phyloP scores from a whole-genome alignment of 2,888 invertebrate genomes.

The Lymantria dispar region DNA sequence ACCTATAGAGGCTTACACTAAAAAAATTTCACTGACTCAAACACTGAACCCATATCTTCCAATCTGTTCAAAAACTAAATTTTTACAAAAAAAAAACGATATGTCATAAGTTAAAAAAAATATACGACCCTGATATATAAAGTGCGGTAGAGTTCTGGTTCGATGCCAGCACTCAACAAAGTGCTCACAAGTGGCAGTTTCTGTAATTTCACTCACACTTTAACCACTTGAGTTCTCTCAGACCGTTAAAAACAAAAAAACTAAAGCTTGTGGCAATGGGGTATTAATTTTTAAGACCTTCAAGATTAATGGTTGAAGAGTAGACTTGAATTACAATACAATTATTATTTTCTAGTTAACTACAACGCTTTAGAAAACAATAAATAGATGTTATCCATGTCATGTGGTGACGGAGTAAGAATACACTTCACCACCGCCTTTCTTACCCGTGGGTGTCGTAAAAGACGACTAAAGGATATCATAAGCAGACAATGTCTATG shows the following conservation, averaged over 20 bases:
- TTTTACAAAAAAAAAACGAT: neutral
- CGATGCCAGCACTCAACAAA: constrained; percentile 30
- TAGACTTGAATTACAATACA: neutral
- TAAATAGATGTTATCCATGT: too few relatives aligned
- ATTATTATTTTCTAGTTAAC: neutral
- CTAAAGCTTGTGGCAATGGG: constrained; percentile 11
- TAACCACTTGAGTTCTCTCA: constrained; percentile 26
- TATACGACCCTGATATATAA: constrained; percentile 12
- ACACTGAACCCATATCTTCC: too few relatives aligned
- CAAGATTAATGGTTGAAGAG: constrained; percentile 1
- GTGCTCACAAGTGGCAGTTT: constrained; percentile 49
- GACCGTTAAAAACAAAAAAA: constrained; percentile 25
- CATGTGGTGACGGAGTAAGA: too few relatives aligned
- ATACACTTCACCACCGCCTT: too few relatives aligned
- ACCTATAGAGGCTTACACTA: too few relatives aligned
- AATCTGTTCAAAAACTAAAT: neutral
- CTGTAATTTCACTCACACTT: constrained; percentile 41
- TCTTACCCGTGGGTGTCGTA: too few relatives aligned
- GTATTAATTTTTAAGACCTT: constrained; percentile 7
- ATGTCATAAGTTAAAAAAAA: constrained; percentile 1
- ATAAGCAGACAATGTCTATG: too few relatives aligned
- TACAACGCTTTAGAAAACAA: neutral
- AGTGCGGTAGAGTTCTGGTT: constrained; percentile 29
- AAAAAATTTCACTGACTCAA: too few relatives aligned
- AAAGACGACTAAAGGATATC: too few relatives aligned